These are phyloP conservation scores for Drosophila gunungcola DNA, from an alignment of 1,140 invertebrate genomes.

Conservation along the genomic window DNA sequence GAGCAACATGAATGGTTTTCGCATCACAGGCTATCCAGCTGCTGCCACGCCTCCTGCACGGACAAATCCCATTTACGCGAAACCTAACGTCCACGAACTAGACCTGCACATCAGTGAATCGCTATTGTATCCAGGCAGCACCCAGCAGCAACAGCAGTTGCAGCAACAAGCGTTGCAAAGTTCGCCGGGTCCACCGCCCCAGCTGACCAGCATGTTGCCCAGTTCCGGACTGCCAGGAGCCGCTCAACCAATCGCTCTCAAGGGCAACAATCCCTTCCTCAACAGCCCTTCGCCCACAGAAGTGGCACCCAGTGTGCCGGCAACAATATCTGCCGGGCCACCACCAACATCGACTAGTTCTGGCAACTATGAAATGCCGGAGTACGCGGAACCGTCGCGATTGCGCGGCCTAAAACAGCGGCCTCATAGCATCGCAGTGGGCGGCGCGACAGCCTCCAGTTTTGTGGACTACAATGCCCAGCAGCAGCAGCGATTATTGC, in stretches of 20 bases:
- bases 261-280: constrained; percentile 80
- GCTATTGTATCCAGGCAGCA: constrained; percentile 69
- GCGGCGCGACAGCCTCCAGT: constrained; percentile 42
- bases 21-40: constrained; percentile 79
- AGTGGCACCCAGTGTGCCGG: constrained; percentile 20
- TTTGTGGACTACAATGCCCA: constrained; percentile 77
- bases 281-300: constrained; percentile 81
- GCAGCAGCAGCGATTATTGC: constrained; percentile 79
- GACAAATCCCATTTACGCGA: constrained; percentile 54
- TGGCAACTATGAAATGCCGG: constrained; percentile 72
- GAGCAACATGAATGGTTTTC: constrained; percentile 78
- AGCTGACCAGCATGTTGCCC: constrained; percentile 70
- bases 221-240: constrained; percentile 62
- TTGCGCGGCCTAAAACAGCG: constrained; percentile 75
- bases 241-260: constrained; percentile 74
- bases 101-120: constrained; percentile 79
- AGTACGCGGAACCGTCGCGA: constrained; percentile 77
- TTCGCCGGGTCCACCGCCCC: constrained; percentile 70
- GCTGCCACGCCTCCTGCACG: constrained; percentile 68
- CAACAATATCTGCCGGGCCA: constrained; percentile 7
- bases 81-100: constrained; percentile 65
- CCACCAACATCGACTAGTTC: constrained; percentile 24
- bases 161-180: constrained; percentile 60
- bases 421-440: constrained; percentile 79
- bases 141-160: constrained; percentile 37